These are phyloP conservation scores for Crocuta crocuta DNA, from an alignment of 2,113 vertebrate species.

Conservation along the genomic window DNA sequence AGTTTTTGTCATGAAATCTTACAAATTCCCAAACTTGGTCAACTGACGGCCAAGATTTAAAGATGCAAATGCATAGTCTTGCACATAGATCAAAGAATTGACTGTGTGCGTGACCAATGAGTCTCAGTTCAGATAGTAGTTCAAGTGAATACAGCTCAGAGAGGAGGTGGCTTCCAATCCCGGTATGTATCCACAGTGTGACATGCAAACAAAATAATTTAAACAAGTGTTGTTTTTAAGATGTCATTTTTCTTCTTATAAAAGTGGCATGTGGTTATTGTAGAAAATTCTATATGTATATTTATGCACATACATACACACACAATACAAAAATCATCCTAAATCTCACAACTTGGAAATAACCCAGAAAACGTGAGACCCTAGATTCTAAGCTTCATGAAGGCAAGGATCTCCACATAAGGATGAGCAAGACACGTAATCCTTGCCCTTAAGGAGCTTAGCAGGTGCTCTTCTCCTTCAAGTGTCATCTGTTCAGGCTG, in stretches of 20 bases:
- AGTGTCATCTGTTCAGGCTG: neutral
- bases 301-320: neutral
- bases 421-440: neutral
- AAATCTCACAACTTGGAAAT: neutral
- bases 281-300: neutral
- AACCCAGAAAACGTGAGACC: neutral
- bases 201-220: neutral
- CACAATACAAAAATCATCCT: neutral
- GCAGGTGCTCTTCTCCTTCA: neutral
- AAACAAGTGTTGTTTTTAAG: neutral
- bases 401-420: neutral
- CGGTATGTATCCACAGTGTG: neutral
- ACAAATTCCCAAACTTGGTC: neutral
- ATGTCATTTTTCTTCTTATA: neutral
- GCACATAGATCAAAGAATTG: neutral
- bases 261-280: neutral
- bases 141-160: neutral
- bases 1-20: neutral
- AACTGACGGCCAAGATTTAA: neutral
- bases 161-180: neutral
- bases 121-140: neutral
- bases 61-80: neutral
- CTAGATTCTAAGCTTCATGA: neutral
- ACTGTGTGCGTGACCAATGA: neutral
- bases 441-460: neutral